Base-by-base conservation (phyloP, 2,888 invertebrate species). In the Ashinkailepas kermadecensis region DNA sequence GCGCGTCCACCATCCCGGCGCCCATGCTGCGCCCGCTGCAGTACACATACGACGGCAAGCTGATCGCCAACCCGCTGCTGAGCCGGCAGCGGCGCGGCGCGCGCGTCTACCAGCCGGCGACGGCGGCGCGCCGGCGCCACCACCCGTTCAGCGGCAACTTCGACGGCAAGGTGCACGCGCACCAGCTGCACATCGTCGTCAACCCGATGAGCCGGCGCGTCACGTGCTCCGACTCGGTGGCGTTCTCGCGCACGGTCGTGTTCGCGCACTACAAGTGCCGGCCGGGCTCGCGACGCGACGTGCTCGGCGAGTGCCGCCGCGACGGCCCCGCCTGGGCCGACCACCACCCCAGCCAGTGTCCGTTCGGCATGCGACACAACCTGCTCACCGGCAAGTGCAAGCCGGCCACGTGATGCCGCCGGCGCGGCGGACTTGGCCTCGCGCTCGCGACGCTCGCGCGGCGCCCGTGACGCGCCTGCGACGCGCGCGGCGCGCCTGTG, bases 241-340 rank as follows among this genome's bases (percentile, higher is more conserved):
- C n/a, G 18, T 15, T 39, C 39, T 13, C 70, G 39, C n/a, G 8
- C 39, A 11, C 39, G 15, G 70, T 9, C 7, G 39, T 13, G 39
- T 70, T 18, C 39, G 70, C 39, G 70, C 70, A 70, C 70, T 70
- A 15, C 70, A 70, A 70, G 70, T 70, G 70, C 39, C 70, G 70
- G 39, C 39, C 39, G 39, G 70, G 70, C 70, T 70, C 70, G 25
- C 70, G 70, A 12, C 25, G 70, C 6, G 70, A 70, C 70, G 39
- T 39, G 25, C 70, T 70, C 18, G 70, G 70, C 39, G 70, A 70
- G 70, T 70, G 70, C 70, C 39, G 15, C 39, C 70, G 15, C 70
- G 39, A 15, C 10, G 70, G 39, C 39, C 13, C 39, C 39, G 7
- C 70, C 13, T 70, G 70, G 70, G 18, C 2, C 70, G 70, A 70